phyloP scores from a whole-genome alignment of 1,140 invertebrate genomes.

The Halesus radiatus region DNA sequence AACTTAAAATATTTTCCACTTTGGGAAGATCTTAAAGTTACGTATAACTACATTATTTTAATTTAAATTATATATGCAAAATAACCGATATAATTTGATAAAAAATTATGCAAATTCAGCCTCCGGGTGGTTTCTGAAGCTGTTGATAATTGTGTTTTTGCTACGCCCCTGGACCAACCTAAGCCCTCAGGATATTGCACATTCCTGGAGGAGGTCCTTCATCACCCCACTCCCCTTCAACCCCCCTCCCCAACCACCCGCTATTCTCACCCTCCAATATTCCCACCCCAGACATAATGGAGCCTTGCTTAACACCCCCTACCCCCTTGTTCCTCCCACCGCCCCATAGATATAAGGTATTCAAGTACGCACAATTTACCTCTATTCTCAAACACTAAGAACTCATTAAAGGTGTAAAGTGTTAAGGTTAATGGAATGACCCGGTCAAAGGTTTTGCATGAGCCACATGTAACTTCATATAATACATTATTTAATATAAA shows the following conservation, averaged over 20 bases:
- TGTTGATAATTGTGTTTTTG: too few species aligned
- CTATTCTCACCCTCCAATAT: neutral
- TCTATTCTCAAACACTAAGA: neutral
- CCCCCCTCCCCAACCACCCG: neutral
- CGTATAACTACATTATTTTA: too few species aligned
- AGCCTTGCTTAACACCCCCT: neutral
- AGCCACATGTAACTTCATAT: too few species aligned
- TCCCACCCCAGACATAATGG: neutral
- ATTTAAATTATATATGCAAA: too few species aligned
- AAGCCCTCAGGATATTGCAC: slow-evolving; percentile 20
- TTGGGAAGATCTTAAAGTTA: too few species aligned
- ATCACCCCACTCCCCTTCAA: neutral
- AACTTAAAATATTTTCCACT: too few species aligned
- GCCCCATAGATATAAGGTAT: neutral
- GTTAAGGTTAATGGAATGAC: slow-evolving; percentile 4
- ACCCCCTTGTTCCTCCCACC: neutral
- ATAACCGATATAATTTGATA: too few species aligned
- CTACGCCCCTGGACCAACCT: neutral
- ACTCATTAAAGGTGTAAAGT: slow-evolving; percentile 8
- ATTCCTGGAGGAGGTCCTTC: slow-evolving; percentile 11
- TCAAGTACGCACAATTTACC: slow-evolving; percentile 14
- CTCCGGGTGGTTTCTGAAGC: too few species aligned
- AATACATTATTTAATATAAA: too few species aligned
- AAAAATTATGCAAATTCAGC: too few species aligned
- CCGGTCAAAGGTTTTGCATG: neutral